phyloP scores from a whole-genome alignment of 2,113 vertebrate species.

The Irena cyanogastra region DNA sequence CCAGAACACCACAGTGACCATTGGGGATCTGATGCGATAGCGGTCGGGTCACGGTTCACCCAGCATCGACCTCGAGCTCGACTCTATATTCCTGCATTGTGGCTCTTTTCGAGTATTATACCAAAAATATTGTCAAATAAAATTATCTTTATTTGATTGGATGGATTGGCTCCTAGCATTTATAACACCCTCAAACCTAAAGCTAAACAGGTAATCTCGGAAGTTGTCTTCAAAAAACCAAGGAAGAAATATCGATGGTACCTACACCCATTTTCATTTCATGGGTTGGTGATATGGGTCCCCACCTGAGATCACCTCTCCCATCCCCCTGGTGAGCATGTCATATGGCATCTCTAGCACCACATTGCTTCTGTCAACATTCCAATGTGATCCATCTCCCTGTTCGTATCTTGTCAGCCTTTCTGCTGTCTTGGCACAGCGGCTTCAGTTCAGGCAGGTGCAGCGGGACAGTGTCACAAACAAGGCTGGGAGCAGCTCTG shows the following conservation, averaged over 20 bases:
- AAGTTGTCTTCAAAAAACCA: not conserved
- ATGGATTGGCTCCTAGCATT: no score
- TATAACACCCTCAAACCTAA: not conserved
- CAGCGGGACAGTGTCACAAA: not conserved
- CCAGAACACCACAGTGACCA: no score
- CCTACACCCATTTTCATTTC: not conserved
- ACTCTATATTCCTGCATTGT: no score
- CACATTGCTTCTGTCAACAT: not conserved
- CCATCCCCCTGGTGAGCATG: accelerated
- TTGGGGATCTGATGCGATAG: no score
- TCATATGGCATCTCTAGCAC: not conserved
- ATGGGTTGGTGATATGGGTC: not conserved
- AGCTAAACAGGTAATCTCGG: not conserved
- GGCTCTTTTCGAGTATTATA: no score
- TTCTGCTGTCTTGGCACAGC: accelerated
- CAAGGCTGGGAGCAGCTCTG: not conserved
- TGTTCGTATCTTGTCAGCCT: not conserved
- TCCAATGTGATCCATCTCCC: not conserved
- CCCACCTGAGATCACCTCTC: not conserved
- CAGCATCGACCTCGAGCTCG: no score
- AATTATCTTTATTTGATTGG: no score
- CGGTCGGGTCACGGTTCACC: no score
- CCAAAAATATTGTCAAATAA: no score
- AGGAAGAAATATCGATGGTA: not conserved
- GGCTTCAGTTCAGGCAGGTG: accelerated